Percentiles rank a stretch among this genome's conserved stretches.
phyloP scores from a whole-genome alignment of 2,797 vertebrate genomes.

The Cirrhinus mrigala region DNA sequence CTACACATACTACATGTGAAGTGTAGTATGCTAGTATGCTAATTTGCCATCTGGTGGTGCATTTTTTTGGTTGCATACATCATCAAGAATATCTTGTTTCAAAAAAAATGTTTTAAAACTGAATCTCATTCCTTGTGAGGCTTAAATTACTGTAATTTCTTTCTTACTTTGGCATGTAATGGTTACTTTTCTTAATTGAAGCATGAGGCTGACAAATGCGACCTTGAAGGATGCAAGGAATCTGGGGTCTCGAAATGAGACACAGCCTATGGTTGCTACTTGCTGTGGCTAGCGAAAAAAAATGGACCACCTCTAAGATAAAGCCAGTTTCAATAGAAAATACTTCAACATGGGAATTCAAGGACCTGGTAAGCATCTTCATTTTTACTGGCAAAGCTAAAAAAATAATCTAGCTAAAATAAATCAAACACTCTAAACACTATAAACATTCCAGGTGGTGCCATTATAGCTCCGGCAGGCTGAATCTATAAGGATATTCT shows the following conservation, averaged over 20 bases:
- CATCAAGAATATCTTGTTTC: neutral
- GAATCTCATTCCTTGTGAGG: neutral
- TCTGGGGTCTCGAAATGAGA: neutral
- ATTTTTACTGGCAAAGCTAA: neutral
- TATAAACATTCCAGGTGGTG: slow-evolving; percentile 30
- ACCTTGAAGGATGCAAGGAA: neutral
- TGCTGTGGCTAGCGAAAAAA: neutral
- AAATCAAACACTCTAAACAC: slow-evolving; percentile 20
- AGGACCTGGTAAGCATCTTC: neutral
- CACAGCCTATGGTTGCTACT: neutral
- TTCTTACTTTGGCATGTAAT: neutral
- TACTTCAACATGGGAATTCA: neutral
- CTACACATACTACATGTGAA: too few species aligned
- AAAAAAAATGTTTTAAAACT: neutral
- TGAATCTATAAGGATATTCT: slow-evolving; percentile 60
- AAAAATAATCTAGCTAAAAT: neutral
- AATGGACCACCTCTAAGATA: too few species aligned
- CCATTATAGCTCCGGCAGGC: slow-evolving; percentile 41
- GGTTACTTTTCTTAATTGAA: neutral
- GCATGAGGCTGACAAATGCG: neutral
- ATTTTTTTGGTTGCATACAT: neutral
- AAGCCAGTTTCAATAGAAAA: neutral
- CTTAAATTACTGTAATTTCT: neutral
- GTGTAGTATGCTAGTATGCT: neutral
- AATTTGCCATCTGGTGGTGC: neutral